These are phyloP conservation scores for Nipponacmea schrenckii DNA, from an alignment of 2,888 invertebrate species.

Conservation along the genomic window DNA sequence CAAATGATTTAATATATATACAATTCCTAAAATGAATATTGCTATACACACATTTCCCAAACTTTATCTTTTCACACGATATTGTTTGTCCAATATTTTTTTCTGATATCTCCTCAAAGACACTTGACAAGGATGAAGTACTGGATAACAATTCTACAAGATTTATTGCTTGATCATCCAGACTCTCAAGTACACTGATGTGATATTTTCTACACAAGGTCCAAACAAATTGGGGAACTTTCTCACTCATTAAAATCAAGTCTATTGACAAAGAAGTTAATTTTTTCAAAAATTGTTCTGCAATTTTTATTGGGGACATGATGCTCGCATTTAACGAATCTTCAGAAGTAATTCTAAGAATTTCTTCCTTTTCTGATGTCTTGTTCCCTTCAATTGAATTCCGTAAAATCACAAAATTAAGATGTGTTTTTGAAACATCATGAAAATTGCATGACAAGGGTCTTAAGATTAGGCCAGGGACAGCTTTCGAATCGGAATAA, in stretches of 20 bases:
- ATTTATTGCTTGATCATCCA: constrained; percentile 37
- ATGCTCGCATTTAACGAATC: constrained; percentile 16
- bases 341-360: constrained; percentile 1
- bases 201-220: constrained; percentile 31
- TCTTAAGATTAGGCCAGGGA: constrained; percentile 29
- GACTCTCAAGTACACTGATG: constrained; percentile 39
- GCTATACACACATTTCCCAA: constrained; percentile 17
- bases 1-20: constrained; percentile 7
- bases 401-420: constrained; percentile 23
- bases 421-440: not conserved
- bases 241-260: constrained; percentile 37
- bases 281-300: constrained; percentile 17
- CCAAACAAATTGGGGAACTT: constrained; percentile 39
- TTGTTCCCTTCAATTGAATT: constrained; percentile 20
- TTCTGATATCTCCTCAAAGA: constrained; percentile 15
- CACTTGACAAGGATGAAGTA: constrained; percentile 13
- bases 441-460: constrained; percentile 14
- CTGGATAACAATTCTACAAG: constrained; percentile 31
- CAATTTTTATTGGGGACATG: constrained; percentile 13
- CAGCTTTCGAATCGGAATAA: constrained; percentile 30
- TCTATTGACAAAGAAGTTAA: constrained; percentile 21
- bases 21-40: constrained; percentile 14
- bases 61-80: constrained; percentile 6
- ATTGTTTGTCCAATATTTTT: constrained; percentile 11
- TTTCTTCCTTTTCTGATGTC: constrained; percentile 8